A percentile compares a stretch with the other conserved stretches of the same genome.
These are phyloP conservation scores for Plestiodon gilberti DNA, from an alignment of 2,113 vertebrate species.

Conservation along the genomic window DNA sequence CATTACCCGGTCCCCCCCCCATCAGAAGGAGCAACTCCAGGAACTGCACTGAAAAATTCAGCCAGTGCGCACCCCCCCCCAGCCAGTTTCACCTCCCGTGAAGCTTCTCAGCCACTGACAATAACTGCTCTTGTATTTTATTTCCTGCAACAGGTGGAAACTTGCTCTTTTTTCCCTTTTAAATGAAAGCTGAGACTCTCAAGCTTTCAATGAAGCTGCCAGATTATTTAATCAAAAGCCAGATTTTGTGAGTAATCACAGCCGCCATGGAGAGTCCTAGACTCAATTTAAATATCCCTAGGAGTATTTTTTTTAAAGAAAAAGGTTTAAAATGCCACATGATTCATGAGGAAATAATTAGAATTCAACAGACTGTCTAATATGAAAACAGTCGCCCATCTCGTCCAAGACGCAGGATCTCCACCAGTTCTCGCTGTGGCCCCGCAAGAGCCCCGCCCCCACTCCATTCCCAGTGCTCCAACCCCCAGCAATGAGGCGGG, in stretches of 20 bases:
- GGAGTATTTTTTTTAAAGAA: not conserved
- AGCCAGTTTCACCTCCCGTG: too few species aligned
- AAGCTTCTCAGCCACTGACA: not conserved
- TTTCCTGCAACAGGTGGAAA: not conserved
- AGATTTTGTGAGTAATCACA: conserved; percentile 7
- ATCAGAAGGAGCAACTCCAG: too few species aligned
- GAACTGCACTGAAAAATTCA: too few species aligned
- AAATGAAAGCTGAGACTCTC: not conserved
- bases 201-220: not conserved
- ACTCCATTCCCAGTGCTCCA: not conserved
- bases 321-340: not conserved
- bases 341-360: conserved; percentile 4
- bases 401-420: not conserved
- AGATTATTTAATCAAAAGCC: not conserved
- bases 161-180: not conserved
- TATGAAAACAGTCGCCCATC: not conserved
- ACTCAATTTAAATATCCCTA: not conserved
- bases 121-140: not conserved
- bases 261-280: not conserved
- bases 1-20: too few species aligned
- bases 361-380: not conserved
- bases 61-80: too few species aligned
- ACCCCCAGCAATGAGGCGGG: too few species aligned
- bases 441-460: too few species aligned
- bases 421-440: too few species aligned